Evolutionary conservation across 2,797 vertebrate species (phyloP), one percentile per base, ranked within the genome.

Genomic region (Enteromius fasciolatus): DNA sequence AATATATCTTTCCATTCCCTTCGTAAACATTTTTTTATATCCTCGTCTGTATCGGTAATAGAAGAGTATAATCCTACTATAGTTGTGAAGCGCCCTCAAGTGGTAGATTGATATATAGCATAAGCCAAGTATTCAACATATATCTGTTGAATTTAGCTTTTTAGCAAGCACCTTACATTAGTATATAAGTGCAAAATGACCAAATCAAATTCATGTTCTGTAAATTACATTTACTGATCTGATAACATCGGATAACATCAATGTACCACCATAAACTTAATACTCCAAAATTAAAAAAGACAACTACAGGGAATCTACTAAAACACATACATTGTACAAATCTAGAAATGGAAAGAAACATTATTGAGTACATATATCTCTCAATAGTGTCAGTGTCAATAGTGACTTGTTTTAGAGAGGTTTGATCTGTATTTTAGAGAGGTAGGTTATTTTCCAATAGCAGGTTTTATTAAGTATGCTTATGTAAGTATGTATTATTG

Each of bases 51-150:
- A 10, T 11, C 5, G 15, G 2, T 20, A 72, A 39, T 23, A 10
- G n/a, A 75, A 57, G 15, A 14, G 20, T 15, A 48, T 17, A 41
- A 41, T 46, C 12, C 11, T 14, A 25, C 9, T 44, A 2, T 52
- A 39, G 36, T 23, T 75, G 7, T 54, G 20, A 57, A 75, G 68
- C 79, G 68, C 68, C 78, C 68, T 63, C 79, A 81, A 18, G 68
- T 81, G 68, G 79, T 50, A 23, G 15, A 25, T 50, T 25, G 2
- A 36, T 73, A 14, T 81, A 73, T 31, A 17, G 41, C 67, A 70
- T 8, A 18, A 23, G 3, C 23, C 36, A 33, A 33, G 8, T 46
- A 72, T 50, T 72, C 8, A 28, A 3, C 15, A 44, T 28, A 17
- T 31, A 8, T 54, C 33, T 44, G 33, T 36, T 36, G 33, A 36